phyloP scores from a whole-genome alignment of 2,113 vertebrate species.

The Gymnobelideus leadbeateri region DNA sequence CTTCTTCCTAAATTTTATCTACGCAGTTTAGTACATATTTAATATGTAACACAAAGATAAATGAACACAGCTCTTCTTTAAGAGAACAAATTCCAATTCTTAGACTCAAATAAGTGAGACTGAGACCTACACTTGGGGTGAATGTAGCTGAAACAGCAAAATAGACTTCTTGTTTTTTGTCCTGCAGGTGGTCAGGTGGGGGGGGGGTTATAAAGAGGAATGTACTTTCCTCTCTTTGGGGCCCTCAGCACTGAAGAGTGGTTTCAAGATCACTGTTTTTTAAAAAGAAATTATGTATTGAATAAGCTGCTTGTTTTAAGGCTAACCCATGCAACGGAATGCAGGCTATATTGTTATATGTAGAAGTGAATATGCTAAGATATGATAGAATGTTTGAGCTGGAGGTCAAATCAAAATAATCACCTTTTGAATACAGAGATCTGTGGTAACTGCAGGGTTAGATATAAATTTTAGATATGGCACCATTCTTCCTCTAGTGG shows the following conservation, averaged over 20 bases:
- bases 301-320: neutral
- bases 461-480: neutral
- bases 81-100: neutral
- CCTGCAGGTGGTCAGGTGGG: neutral
- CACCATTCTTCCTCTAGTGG: neutral
- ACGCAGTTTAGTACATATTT: neutral
- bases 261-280: slow-evolving; percentile 40
- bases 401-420: neutral
- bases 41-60: slow-evolving; percentile 1
- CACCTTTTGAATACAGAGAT: neutral
- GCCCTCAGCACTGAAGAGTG: neutral
- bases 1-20: slow-evolving; percentile 34
- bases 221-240: slow-evolving; percentile 2
- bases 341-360: neutral
- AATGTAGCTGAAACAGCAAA: neutral
- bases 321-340: neutral
- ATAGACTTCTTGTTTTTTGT: slow-evolving; percentile 34
- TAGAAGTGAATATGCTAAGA: neutral
- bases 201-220: slow-evolving; percentile 23
- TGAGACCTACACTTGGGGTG: neutral
- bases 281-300: neutral
- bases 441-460: neutral
- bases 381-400: neutral
- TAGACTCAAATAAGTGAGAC: neutral
- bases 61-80: neutral